Evolutionary conservation across 2,113 vertebrate species (phyloP).

Genomic region (Lasiurus cinereus): DNA sequence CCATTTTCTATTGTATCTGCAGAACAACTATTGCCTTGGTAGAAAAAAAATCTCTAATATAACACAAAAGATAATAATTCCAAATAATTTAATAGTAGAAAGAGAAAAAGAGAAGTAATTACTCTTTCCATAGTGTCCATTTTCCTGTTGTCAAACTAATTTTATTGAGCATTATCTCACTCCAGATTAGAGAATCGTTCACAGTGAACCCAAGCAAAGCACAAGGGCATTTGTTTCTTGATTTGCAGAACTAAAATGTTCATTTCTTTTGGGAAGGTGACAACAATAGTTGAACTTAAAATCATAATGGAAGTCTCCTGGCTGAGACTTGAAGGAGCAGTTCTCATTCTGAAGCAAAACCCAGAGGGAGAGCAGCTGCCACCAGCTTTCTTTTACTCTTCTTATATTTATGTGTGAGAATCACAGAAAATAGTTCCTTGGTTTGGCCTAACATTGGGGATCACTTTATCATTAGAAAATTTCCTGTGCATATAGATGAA

Average conservation of each 20-base stretch:
- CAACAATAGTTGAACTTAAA: background rate
- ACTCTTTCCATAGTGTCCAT: background rate
- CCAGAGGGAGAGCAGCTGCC: background rate
- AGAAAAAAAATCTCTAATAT: background rate
- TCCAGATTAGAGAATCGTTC: background rate
- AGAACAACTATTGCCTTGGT: background rate
- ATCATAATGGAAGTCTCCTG: background rate
- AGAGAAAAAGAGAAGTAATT: constrained; percentile 30
- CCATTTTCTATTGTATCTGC: background rate
- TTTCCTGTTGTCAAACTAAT: background rate
- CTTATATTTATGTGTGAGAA: background rate
- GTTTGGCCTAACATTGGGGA: background rate
- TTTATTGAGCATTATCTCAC: background rate
- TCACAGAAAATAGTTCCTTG: background rate
- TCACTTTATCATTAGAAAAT: background rate
- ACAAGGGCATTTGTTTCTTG: background rate
- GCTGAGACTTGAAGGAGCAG: background rate
- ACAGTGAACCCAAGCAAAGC: background rate
- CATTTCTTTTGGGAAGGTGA: background rate
- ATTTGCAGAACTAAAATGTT: background rate
- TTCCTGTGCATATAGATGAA: background rate
- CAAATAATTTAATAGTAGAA: background rate
- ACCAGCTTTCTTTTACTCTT: background rate
- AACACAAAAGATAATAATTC: background rate
- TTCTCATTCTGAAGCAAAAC: background rate